A percentile compares a stretch with the other conserved stretches of the same genome.
These are phyloP conservation scores for Gymnobelideus leadbeateri DNA, from an alignment of 2,113 vertebrate genomes.

Conservation along the genomic window DNA sequence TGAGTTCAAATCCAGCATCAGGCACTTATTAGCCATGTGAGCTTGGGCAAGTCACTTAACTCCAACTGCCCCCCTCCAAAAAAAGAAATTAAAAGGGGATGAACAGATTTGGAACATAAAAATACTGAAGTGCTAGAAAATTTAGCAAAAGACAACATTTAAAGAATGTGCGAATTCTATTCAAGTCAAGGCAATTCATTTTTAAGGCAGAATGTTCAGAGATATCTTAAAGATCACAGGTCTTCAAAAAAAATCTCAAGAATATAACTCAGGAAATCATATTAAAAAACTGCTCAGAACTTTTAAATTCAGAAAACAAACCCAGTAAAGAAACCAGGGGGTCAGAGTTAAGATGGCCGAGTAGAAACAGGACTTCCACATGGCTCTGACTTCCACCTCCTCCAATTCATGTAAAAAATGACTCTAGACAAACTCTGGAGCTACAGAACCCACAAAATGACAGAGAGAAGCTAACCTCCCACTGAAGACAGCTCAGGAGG, in stretches of 20 bases:
- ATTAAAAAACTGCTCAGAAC: neutral
- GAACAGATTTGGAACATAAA: neutral
- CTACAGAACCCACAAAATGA: too few relatives aligned
- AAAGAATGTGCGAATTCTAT: neutral
- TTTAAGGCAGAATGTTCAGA: neutral
- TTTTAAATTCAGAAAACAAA: neutral
- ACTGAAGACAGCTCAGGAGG: too few relatives aligned
- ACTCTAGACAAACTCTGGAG: too few relatives aligned
- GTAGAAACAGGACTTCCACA: too few relatives aligned
- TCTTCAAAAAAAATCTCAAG: neutral
- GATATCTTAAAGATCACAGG: neutral
- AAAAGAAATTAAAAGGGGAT: neutral
- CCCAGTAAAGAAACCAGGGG: neutral
- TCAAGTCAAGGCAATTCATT: neutral
- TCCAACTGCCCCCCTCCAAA: too few relatives aligned
- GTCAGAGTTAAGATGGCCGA: too few relatives aligned
- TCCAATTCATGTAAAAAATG: too few relatives aligned
- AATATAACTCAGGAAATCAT: neutral
- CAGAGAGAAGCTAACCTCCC: too few relatives aligned
- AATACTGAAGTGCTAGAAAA: neutral
- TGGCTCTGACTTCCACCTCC: too few relatives aligned
- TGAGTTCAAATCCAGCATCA: too few relatives aligned
- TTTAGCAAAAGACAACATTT: neutral
- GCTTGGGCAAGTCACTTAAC: too few relatives aligned
- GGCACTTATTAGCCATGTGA: too few relatives aligned